Conservation (phyloP, 2,113 vertebrate genomes). For the Mesocricetus auratus region DNA sequence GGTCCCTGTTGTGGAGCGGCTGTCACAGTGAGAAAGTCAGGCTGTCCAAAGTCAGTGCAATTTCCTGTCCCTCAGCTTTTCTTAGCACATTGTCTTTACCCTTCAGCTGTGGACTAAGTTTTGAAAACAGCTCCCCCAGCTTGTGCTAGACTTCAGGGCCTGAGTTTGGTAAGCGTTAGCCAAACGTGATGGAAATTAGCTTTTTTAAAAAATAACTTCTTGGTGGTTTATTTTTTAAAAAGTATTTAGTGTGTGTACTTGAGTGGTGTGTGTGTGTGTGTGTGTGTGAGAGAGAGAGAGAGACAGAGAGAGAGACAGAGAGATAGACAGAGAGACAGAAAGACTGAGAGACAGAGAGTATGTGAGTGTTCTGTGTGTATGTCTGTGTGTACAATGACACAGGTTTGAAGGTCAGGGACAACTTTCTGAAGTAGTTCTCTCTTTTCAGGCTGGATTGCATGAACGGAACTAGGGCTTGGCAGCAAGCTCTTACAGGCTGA, state of each 20-base stretch:
- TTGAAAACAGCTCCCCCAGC: background rate
- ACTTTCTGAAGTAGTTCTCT: background rate
- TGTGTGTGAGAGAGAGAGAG: too few relatives aligned
- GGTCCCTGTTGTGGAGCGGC: accelerated
- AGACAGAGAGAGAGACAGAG: too few relatives aligned
- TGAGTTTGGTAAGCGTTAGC: background rate
- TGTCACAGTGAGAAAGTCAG: background rate
- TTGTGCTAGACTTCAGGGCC: background rate
- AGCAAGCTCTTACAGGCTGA: background rate
- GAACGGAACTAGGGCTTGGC: background rate
- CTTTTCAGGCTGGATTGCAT: background rate
- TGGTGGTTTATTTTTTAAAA: background rate
- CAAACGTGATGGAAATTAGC: background rate
- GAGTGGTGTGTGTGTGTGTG: background rate
- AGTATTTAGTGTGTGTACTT: background rate
- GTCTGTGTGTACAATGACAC: background rate
- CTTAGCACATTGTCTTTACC: background rate
- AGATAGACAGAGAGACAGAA: too few relatives aligned
- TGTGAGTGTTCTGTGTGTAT: background rate
- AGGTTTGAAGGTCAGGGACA: background rate
- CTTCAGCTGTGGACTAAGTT: background rate
- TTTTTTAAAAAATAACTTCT: background rate
- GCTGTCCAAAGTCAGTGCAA: background rate
- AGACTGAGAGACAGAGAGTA: too few relatives aligned
- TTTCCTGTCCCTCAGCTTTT: too few relatives aligned